Evolutionary conservation across 2,113 vertebrate genomes (phyloP).

Genomic region (Bubalus kerabau): DNA sequence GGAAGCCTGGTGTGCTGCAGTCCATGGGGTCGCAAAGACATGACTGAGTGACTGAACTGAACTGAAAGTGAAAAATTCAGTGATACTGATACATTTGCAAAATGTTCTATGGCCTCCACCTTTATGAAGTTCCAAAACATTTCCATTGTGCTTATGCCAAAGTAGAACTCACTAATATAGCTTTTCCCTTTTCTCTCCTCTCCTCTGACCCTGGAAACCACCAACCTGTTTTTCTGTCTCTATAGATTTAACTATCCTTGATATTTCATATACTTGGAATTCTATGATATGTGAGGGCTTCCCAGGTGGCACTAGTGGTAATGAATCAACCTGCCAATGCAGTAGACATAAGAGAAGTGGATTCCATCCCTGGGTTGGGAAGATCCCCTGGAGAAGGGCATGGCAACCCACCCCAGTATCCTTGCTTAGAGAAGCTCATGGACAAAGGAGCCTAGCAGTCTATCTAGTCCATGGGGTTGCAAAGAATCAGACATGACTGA

Average conservation of each 20-base stretch:
- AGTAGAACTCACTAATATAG: background rate
- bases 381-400: background rate
- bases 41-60: background rate
- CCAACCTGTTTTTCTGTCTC: background rate
- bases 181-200: background rate
- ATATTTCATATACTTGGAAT: background rate
- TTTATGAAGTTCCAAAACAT: background rate
- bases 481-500: background rate
- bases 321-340: background rate
- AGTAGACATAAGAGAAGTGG: background rate
- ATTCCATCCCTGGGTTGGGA: background rate
- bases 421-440: background rate
- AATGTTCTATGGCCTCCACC: background rate
- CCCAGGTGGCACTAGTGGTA: background rate
- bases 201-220: background rate
- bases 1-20: background rate
- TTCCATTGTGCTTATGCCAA: background rate
- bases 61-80: background rate
- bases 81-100: background rate
- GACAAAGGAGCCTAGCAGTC: background rate
- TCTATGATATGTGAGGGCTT: background rate
- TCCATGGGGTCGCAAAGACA: background rate
- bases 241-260: background rate
- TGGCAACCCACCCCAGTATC: background rate
- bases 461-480: background rate